Percentiles rank a stretch among this genome's conserved stretches.
These are phyloP conservation scores for Rhimphoctona megacephalus DNA, from an alignment of 2,888 invertebrate species.

Conservation along the genomic window DNA sequence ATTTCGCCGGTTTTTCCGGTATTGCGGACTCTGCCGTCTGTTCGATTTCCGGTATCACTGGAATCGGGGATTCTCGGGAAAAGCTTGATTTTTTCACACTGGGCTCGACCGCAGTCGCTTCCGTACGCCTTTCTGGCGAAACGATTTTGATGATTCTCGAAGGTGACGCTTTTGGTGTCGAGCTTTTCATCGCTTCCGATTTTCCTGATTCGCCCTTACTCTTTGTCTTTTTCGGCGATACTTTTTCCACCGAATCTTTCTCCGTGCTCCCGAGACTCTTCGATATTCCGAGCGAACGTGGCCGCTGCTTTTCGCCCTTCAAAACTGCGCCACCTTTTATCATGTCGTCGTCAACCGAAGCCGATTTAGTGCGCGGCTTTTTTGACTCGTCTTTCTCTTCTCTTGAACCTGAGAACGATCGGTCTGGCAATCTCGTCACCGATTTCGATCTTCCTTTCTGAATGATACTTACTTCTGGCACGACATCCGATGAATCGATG, in stretches of 20 bases:
- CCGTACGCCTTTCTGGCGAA: slow-evolving; percentile 66
- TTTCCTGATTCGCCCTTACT: slow-evolving; percentile 86
- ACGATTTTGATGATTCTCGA: slow-evolving; percentile 65
- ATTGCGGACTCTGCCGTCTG: slow-evolving; percentile 70
- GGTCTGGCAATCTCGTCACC: slow-evolving; percentile 80
- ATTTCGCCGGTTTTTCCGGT: slow-evolving; percentile 85
- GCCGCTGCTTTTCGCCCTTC: slow-evolving; percentile 80
- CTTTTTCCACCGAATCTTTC: slow-evolving; percentile 80
- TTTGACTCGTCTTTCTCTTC: slow-evolving; percentile 80
- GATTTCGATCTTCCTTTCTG: slow-evolving; percentile 84
- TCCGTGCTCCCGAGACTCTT: slow-evolving; percentile 83
- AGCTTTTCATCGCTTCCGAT: slow-evolving; percentile 46
- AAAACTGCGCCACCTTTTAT: slow-evolving; percentile 75
- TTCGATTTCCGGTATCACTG: slow-evolving; percentile 81
- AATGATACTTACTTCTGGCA: slow-evolving; percentile 82
- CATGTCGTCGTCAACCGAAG: slow-evolving; percentile 82
- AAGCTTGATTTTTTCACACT: slow-evolving; percentile 71
- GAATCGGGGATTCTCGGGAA: slow-evolving; percentile 24
- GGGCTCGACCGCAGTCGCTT: slow-evolving; percentile 78
- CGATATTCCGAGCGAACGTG: slow-evolving; percentile 83
- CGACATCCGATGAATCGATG: slow-evolving; percentile 82
- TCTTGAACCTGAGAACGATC: slow-evolving; percentile 77
- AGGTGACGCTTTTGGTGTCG: slow-evolving; percentile 62
- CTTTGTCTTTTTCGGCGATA: slow-evolving; percentile 84
- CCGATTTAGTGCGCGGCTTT: slow-evolving; percentile 80